Percentiles rank a stretch among this genome's conserved stretches.
phyloP scores from a whole-genome alignment of 2,113 vertebrate genomes.

The Mesembrinibis cayennensis region DNA sequence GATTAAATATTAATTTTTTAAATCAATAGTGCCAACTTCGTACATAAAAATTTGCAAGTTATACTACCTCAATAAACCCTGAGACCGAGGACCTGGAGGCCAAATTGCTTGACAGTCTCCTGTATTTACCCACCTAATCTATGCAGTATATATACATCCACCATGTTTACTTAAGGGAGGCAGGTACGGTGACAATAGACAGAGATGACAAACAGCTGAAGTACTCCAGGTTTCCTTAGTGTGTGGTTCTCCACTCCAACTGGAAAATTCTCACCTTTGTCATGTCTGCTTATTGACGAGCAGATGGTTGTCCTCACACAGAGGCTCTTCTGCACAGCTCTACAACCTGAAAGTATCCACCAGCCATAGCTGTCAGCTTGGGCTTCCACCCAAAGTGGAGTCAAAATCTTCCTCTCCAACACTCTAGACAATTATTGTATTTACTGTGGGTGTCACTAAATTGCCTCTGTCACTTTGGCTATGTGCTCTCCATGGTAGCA shows the following conservation, averaged over 20 bases:
- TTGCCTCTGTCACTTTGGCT: background rate
- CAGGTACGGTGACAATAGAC: background rate
- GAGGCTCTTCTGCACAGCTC: background rate
- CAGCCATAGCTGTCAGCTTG: background rate
- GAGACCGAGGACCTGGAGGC: background rate
- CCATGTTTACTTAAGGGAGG: background rate
- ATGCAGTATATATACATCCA: background rate
- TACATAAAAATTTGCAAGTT: background rate
- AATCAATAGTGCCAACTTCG: slow-evolving; percentile 25
- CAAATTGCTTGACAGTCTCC: background rate
- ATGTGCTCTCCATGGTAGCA: accelerated
- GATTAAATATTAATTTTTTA: slow-evolving; percentile 46
- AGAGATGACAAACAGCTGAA: background rate
- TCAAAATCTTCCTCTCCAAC: background rate
- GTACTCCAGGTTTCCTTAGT: background rate
- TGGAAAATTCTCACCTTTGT: background rate
- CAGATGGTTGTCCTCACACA: background rate
- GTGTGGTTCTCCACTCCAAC: background rate
- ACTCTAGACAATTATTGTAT: background rate
- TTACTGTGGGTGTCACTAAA: background rate
- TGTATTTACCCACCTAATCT: background rate
- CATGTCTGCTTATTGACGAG: background rate
- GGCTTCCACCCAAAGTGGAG: background rate
- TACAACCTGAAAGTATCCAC: background rate
- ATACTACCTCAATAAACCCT: background rate